Conservation (phyloP, 2,888 invertebrate genomes). For the Parnassius orleans region DNA sequence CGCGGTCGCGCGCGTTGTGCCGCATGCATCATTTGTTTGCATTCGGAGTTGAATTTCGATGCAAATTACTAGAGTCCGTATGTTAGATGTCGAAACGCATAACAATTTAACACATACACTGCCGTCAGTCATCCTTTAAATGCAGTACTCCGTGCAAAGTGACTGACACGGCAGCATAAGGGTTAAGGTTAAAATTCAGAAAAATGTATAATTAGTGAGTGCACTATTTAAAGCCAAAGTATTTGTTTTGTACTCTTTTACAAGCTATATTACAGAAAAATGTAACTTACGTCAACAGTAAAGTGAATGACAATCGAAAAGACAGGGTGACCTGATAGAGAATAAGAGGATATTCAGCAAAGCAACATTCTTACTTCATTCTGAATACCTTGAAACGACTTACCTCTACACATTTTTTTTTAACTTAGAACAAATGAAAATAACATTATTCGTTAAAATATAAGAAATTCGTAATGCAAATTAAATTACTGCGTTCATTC, state of each 20-base stretch:
- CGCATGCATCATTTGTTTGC: slow-evolving; percentile 2
- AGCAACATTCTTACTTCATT: slow-evolving; percentile 41
- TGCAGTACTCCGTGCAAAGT: too few species aligned
- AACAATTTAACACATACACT: too few species aligned
- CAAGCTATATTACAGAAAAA: slow-evolving; percentile 12
- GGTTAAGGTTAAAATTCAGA: slow-evolving; percentile 10
- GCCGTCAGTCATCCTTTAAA: too few species aligned
- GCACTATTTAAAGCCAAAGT: slow-evolving; percentile 16
- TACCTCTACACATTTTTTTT: slow-evolving; percentile 25
- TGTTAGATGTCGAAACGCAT: slow-evolving; percentile 26
- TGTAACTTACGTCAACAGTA: slow-evolving; percentile 8
- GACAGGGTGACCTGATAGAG: slow-evolving; percentile 60
- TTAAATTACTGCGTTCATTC: slow-evolving; percentile 29
- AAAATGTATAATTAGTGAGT: slow-evolving; percentile 6
- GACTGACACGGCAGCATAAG: too few species aligned
- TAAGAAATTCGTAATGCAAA: slow-evolving; percentile 30
- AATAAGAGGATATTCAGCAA: slow-evolving; percentile 42
- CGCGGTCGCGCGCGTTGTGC: slow-evolving; percentile 6
- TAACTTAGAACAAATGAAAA: slow-evolving; percentile 31
- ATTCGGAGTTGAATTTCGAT: slow-evolving; percentile 8
- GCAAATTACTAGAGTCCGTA: slow-evolving; percentile 13
- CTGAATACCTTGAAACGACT: slow-evolving; percentile 25
- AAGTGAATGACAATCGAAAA: slow-evolving; percentile 35
- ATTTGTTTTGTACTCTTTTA: slow-evolving; percentile 14
- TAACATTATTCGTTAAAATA: slow-evolving; percentile 32